Evolutionary conservation across 2,888 invertebrate genomes (phyloP), one percentile per base, ranked within the genome.

Genomic region (Pecten maximus): DNA sequence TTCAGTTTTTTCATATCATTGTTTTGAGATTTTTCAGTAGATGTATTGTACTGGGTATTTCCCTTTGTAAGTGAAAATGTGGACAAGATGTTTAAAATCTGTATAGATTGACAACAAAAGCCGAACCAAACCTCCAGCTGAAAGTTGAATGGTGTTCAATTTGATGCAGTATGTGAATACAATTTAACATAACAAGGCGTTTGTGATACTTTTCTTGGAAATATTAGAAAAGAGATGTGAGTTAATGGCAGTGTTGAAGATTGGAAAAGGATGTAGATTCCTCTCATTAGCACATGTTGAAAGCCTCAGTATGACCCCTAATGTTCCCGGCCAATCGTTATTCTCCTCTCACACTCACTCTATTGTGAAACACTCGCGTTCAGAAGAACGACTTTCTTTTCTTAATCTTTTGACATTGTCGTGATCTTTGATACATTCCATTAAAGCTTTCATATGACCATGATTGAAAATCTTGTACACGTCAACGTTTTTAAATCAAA

Each of bases 341-440:
- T 74, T 74, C 74, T 23, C 8, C 74, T 28, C 35, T 28, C 74
- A 74, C 74, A 74, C 74, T 74, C 23, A 28, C 0, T 28, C 74
- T 35, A 74, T 74, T 74, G 35, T 74, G 35, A 28, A 35, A 23
- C 28, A 74, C 35, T 74, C 74, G 74, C 74, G 35, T 74, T 74
- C 35, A 35, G 74, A 35, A 35, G 74, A 74, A 74, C 74, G 35
- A 74, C 74, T 74, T 74, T 74, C 74, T 74, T 74, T 74, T 74
- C 74, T 74, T 74, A 74, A 74, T 74, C 74, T 74, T 74, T 74
- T 74, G 74, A 74, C 74, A 74, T 74, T 74, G 74, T 74, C 74
- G 74, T 74, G 74, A 74, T 74, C 74, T 74, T 74, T 74, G 74
- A 74, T 74, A 74, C 74, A 74, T 74, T 74, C 74, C 74, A 74